Evolutionary conservation across 2,888 invertebrate genomes (phyloP), one percentile per base, ranked within the genome.

Genomic region (Drosophila picticornis): DNA sequence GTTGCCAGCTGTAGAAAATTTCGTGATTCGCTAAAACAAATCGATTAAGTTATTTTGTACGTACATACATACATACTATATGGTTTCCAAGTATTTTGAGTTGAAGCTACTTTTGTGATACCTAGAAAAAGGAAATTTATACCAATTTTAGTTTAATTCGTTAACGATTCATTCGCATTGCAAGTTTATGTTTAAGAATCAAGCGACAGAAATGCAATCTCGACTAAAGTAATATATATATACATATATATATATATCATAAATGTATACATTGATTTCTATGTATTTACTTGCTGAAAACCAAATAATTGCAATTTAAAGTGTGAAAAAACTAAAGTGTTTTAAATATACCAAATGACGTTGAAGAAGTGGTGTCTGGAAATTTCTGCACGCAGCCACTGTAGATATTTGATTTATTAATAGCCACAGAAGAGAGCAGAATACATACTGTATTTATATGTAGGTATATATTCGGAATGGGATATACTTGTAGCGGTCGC

Each of bases 91-190:
- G 22, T 57, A 40, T 57, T 65, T 70, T 84, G 59, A 70, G 75
- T 90, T 88, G 43, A 81, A 78, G 87, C 80, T 77, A 90, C 84
- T 90, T 90, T 91, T 91, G 88, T 88, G 91, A 88, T 88, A 84
- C 76, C 76, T 75, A 77, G 72, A 73, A 38, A 66, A 81, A 73
- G 72, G 75, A 73, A 85, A 77, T 62, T 77, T 57, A 63, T 38
- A 59, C 51, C 62, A 55, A 61, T 60, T 85, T 88, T 70, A 80
- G 71, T 88, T 88, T 43, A 71, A 80, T 90, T 86, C 58, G 62
- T 75, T 88, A 75, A 77, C 62, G 60, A 74, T 75, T 72, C 70
- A 52, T 65, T 61, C 80, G 55, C 62, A 66, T 72, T 62, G 71
- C 67, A 53, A 69, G 9, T 65, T 68, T 78, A 64, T 65, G 60